Evolutionary conservation across 2,113 vertebrate genomes (phyloP), one percentile per base, ranked within the genome.

Genomic region (Monopterus albus): DNA sequence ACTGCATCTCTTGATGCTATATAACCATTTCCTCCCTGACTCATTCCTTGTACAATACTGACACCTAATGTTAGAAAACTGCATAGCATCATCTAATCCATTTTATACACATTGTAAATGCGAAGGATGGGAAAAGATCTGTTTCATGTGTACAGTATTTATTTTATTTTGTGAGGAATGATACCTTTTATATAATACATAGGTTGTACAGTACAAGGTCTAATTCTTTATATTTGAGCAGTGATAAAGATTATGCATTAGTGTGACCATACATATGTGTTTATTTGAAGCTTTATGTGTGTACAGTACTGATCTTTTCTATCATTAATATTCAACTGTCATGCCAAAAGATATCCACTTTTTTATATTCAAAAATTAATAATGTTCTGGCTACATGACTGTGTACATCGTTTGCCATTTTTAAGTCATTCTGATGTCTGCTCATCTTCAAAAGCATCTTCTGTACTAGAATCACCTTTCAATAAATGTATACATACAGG

Each of bases 81-180:
- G 81, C 81, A 87, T 74, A 79, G 65, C 85, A 84, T 33, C 75
- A 73, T 67, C 47, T 80, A 72, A 73, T 79, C 59, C 71, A 65
- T 73, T 87, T 55, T 65, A 69, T 75, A 79, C 66, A 86, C 79
- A 84, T 74, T 87, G 84, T 87, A 69, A 85, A 82, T 70, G 57
- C 23, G 43, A 67, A 74, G 35, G 74, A 76, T n/a, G 40, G 52
- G 20, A 20, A 56, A 73, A 49, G 57, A 35, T 51, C 55, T 72
- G 72, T 58, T 87, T 64, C 3, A 61, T 28, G 78, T 92, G 91
- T 92, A 92, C 84, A 93, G 89, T 92, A 93, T 93, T 93, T 92
- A 92, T 91, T 93, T 90, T 86, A 87, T 83, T 90, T 82, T 81
- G 82, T 57, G 73, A 81, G 75, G 66, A 68, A 78, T 83, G 78